These are phyloP conservation scores for Scotopteryx bipunctaria DNA, from an alignment of 2,888 invertebrate species.

Conservation along the genomic window DNA sequence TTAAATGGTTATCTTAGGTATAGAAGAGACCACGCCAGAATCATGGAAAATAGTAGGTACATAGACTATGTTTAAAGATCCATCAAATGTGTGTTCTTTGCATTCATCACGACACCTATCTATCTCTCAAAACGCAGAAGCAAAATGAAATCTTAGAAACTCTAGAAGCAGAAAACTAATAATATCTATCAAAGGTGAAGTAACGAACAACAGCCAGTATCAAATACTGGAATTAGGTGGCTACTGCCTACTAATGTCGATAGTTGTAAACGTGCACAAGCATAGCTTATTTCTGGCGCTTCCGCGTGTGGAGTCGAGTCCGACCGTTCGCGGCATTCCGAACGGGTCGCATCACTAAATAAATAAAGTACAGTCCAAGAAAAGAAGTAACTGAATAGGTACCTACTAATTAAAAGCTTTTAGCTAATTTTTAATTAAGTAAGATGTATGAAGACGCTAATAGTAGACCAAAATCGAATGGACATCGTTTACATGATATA, in stretches of 20 bases:
- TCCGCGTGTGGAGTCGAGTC: slow-evolving; percentile 72
- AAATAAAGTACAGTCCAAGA: slow-evolving; percentile 25
- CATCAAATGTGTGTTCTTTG: too few relatives aligned
- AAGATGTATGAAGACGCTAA: too few relatives aligned
- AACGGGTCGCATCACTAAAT: slow-evolving; percentile 46
- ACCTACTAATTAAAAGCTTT: slow-evolving; percentile 17
- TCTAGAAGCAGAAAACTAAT: background rate
- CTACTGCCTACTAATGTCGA: slow-evolving; percentile 36
- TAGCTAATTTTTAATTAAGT: slow-evolving; percentile 4
- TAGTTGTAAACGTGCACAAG: slow-evolving; percentile 53
- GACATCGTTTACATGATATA: background rate
- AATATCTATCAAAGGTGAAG: slow-evolving; percentile 3
- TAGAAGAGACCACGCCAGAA: too few relatives aligned
- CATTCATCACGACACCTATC: too few relatives aligned
- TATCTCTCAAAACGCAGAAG: too few relatives aligned
- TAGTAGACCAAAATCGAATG: too few relatives aligned
- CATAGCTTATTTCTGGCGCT: slow-evolving; percentile 77
- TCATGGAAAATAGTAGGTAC: too few relatives aligned
- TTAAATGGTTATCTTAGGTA: too few relatives aligned
- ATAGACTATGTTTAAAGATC: too few relatives aligned
- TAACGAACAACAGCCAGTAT: slow-evolving; percentile 6
- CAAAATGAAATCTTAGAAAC: background rate
- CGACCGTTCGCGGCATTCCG: slow-evolving; percentile 64
- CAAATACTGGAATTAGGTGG: slow-evolving; percentile 27
- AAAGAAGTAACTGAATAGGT: slow-evolving; percentile 18